Conservation (phyloP, 1,140 invertebrate genomes). For the Drosophila ohnishii region DNA sequence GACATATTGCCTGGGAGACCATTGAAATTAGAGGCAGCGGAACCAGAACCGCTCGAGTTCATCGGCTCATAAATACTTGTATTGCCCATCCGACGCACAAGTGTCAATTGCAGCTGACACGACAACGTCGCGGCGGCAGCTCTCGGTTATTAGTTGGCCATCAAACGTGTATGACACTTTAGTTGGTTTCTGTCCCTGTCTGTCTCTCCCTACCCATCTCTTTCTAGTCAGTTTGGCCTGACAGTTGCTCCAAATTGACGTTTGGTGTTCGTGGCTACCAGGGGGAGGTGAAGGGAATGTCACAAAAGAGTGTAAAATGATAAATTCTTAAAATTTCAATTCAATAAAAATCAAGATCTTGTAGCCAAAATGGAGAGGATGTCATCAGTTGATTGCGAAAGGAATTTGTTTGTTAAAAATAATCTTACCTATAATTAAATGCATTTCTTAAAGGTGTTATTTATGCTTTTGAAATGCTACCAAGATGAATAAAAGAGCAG, state of each 20-base stretch:
- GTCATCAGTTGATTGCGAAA: neutral
- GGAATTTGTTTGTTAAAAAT: neutral
- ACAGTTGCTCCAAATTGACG: constrained; percentile 67
- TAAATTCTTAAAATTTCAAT: constrained; percentile 5
- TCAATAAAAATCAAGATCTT: neutral
- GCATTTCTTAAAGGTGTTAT: neutral
- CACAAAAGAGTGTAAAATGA: constrained; percentile 5
- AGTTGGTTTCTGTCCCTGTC: constrained; percentile 30
- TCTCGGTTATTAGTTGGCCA: constrained; percentile 46
- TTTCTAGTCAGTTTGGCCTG: constrained; percentile 46
- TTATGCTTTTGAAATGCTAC: neutral
- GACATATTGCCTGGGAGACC: constrained; percentile 56
- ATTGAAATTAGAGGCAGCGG: constrained; percentile 71
- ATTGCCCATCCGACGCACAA: constrained; percentile 60
- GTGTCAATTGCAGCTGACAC: constrained; percentile 70
- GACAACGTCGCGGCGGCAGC: constrained; percentile 43
- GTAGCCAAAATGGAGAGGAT: neutral
- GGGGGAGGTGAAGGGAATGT: constrained; percentile 4
- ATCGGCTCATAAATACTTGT: constrained; percentile 62
- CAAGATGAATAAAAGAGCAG: neutral
- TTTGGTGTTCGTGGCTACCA: constrained; percentile 48
- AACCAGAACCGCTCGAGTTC: constrained; percentile 48
- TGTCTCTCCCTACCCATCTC: constrained; percentile 9
- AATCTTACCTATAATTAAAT: neutral
- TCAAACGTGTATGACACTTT: constrained; percentile 52